These are phyloP conservation scores for Cheilosia grossa DNA, from an alignment of 2,888 invertebrate species.

Conservation along the genomic window DNA sequence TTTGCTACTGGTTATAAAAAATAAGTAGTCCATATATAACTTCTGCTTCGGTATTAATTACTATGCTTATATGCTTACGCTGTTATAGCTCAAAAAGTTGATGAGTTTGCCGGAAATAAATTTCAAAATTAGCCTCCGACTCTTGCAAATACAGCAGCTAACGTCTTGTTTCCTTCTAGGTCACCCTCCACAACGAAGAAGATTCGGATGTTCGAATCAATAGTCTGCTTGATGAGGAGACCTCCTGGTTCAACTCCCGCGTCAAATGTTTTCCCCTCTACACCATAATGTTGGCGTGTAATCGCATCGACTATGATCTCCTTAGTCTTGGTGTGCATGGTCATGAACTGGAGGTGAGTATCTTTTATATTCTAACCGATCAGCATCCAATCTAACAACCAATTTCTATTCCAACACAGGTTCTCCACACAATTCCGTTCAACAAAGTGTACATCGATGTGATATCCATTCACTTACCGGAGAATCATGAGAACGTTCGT, in stretches of 20 bases:
- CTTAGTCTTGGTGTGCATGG: conserved; percentile 86
- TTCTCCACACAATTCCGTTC: conserved; percentile 83
- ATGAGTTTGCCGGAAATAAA: no score
- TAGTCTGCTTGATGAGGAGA: conserved; percentile 84
- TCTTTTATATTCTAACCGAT: neutral
- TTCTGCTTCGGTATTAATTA: no score
- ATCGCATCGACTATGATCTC: conserved; percentile 88
- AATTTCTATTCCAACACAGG: conserved; percentile 76
- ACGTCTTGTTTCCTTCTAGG: conserved; percentile 78
- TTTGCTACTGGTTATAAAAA: no score
- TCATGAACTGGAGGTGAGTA: conserved; percentile 82
- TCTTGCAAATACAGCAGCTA: neutral
- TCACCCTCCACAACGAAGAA: conserved; percentile 84
- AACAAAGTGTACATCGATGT: conserved; percentile 82
- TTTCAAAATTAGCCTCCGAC: neutral
- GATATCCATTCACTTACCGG: conserved; percentile 83
- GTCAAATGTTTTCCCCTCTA: conserved; percentile 94
- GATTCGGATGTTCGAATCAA: conserved; percentile 84
- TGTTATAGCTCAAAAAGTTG: no score
- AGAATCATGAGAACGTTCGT: conserved; percentile 80
- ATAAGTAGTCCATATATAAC: no score
- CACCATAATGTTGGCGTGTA: conserved; percentile 91
- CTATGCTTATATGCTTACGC: no score
- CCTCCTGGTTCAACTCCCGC: conserved; percentile 87
- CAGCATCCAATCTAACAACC: neutral